A percentile compares a stretch with the other conserved stretches of the same genome.
Conservation (phyloP, 2,113 vertebrate genomes). For the Poeciliopsis turrubarensis region DNA sequence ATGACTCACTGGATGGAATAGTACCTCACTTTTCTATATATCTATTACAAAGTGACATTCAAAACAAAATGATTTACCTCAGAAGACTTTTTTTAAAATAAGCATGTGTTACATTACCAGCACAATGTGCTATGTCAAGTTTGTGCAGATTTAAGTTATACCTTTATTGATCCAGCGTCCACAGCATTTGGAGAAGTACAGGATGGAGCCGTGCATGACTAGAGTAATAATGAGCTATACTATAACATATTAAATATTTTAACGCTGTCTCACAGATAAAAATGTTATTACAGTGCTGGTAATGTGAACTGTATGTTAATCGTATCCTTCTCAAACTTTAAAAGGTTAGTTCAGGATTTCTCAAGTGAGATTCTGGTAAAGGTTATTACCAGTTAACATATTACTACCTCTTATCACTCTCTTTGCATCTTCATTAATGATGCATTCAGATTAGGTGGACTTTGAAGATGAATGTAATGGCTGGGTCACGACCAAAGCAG, state of each 20-base stretch:
- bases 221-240: slow-evolving; percentile 21
- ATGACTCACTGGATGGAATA: slow-evolving; percentile 35
- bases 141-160: slow-evolving; percentile 35
- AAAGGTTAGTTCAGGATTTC: no score
- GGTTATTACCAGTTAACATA: not conserved
- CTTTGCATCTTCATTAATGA: not conserved
- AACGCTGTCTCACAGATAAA: slow-evolving; percentile 38
- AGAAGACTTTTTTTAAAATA: no score
- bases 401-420: no score
- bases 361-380: no score
- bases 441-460: not conserved
- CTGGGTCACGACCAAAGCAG: no score
- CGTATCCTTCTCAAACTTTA: no score
- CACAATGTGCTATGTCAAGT: slow-evolving; percentile 10
- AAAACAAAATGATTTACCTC: no score
- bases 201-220: slow-evolving; percentile 9
- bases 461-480: not conserved
- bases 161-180: slow-evolving; percentile 52
- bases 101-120: not conserved
- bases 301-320: no score
- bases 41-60: not conserved
- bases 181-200: slow-evolving; percentile 57
- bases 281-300: not conserved
- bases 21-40: not conserved
- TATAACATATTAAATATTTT: slow-evolving; percentile 55